Evolutionary conservation across 2,888 invertebrate species (phyloP).

Genomic region (Barypeithes pellucidus): DNA sequence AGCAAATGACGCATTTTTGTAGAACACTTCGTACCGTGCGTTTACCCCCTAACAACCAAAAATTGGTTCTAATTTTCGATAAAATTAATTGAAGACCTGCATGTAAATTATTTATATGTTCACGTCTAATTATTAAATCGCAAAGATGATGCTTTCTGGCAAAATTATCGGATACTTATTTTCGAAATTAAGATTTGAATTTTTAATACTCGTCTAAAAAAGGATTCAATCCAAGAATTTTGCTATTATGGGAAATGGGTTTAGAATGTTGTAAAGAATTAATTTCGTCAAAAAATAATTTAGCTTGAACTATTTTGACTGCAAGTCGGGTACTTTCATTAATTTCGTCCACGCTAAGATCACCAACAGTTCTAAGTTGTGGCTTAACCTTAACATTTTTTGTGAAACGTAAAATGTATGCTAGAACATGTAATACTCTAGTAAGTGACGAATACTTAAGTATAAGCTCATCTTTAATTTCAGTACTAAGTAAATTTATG

Average conservation of each 20-base stretch:
- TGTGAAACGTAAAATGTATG: conserved; percentile 13
- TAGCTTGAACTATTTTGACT: conserved; percentile 32
- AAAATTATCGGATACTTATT: conserved; percentile 51
- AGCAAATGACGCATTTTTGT: conserved; percentile 50
- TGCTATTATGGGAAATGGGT: conserved; percentile 30
- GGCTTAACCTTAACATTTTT: background rate
- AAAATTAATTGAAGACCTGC: conserved; percentile 47
- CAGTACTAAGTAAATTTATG: background rate
- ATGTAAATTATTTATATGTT: conserved; percentile 51
- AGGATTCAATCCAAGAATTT: conserved; percentile 40
- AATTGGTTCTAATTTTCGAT: conserved; percentile 47
- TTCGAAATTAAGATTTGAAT: conserved; percentile 38
- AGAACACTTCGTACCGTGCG: conserved; percentile 35
- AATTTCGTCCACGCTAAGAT: background rate
- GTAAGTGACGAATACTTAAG: conserved; percentile 3
- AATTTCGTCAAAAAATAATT: conserved; percentile 42
- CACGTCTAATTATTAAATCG: conserved; percentile 45
- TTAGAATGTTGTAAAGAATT: conserved; percentile 7
- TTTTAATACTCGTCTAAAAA: conserved; percentile 46
- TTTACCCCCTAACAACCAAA: conserved; percentile 48
- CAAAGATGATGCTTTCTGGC: conserved; percentile 48
- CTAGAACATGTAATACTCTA: conserved; percentile 8
- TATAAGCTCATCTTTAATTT: conserved; percentile 1
- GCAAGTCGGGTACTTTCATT: background rate
- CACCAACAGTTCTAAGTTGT: background rate